Percentiles rank a stretch among this genome's conserved stretches.
These are phyloP conservation scores for Porites evermanni DNA, from an alignment of 92 coral and sea anemone species.

Conservation along the genomic window DNA sequence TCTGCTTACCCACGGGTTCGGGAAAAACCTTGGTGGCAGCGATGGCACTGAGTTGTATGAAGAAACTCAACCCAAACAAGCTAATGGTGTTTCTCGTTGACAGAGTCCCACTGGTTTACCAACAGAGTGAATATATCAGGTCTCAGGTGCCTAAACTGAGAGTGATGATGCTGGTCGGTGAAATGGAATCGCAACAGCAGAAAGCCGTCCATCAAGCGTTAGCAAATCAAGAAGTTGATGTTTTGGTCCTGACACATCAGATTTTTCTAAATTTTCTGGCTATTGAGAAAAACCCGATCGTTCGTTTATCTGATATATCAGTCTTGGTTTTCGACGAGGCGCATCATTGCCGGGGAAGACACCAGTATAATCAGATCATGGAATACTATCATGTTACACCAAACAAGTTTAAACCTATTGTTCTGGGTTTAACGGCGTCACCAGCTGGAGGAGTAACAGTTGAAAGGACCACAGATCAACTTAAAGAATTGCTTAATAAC, in stretches of 20 bases:
- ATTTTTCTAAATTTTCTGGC: constrained; percentile 85
- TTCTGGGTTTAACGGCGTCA: constrained; percentile 92
- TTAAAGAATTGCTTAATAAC: constrained; percentile 59
- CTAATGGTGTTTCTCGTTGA: constrained; percentile 89
- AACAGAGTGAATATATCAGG: constrained; percentile 82
- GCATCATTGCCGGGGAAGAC: constrained; percentile 86
- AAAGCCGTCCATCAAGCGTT: constrained; percentile 58
- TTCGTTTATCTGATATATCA: constrained; percentile 77
- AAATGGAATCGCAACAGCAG: constrained; percentile 39
- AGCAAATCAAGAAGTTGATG: constrained; percentile 69
- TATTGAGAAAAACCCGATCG: constrained; percentile 47
- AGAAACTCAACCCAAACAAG: constrained; percentile 82
- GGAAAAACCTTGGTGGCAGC: constrained; percentile 97
- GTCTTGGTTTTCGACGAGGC: constrained; percentile 95
- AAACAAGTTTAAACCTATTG: constrained; percentile 79
- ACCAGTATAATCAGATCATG: constrained; percentile 90
- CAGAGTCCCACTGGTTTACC: constrained; percentile 88
- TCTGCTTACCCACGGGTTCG: constrained; percentile 96
- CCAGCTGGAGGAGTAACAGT: constrained; percentile 76
- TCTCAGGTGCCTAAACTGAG: constrained; percentile 67
- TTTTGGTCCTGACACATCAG: constrained; percentile 92
- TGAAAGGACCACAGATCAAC: constrained; percentile 53
- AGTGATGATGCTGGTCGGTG: constrained; percentile 76
- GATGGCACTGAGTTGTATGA: constrained; percentile 94
- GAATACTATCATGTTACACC: constrained; percentile 44